Evolutionary conservation across 2,888 invertebrate genomes (phyloP), one percentile per base, ranked within the genome.

Genomic region (Phanerotoma sp.): DNA sequence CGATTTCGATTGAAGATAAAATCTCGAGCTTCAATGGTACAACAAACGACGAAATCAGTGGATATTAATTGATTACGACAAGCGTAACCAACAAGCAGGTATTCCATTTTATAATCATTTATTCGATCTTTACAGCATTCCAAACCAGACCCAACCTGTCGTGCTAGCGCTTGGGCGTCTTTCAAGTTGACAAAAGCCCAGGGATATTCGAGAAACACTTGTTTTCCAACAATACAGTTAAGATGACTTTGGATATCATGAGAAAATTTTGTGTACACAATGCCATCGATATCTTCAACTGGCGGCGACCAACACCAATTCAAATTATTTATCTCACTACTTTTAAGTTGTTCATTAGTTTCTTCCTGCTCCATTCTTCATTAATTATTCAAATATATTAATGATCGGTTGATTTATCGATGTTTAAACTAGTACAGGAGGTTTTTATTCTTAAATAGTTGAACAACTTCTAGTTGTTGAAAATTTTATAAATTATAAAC

Each of bases 41-140:
- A 75, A 57, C 86, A 90, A 25, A 89, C 77, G 50, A 87, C 84
- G 67, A 86, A 89, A 25, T 87, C 84, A 66, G 86, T 85, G 3
- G 79, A 78, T 48, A 80, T 80, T 0, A 84, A 79, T 65, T 84
- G 84, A 37, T 25, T 5, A 7, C 83, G 81, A 0, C 84, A 83
- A 11, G 85, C 82, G 64, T 87, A 89, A 1, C 88, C 89, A 49
- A 89, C 66, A 1, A 89, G 73, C 4, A 84, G 69, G 18, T 59
- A 44, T 6, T 63, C 51, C 6, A 47, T 42, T 11, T 60, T 40
- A 45, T 67, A 71, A 3, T 53, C 51, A 4, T 57, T 45, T 11
- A 75, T 65, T 11, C 47, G 53, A 3, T 67, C 66, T 7, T 21
- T 52, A 33, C 63, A 55, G 10, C 42, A 15, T 1, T 66, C 58